Base-by-base conservation (phyloP, 1,140 invertebrate species). In the Drosophila ironensis region DNA sequence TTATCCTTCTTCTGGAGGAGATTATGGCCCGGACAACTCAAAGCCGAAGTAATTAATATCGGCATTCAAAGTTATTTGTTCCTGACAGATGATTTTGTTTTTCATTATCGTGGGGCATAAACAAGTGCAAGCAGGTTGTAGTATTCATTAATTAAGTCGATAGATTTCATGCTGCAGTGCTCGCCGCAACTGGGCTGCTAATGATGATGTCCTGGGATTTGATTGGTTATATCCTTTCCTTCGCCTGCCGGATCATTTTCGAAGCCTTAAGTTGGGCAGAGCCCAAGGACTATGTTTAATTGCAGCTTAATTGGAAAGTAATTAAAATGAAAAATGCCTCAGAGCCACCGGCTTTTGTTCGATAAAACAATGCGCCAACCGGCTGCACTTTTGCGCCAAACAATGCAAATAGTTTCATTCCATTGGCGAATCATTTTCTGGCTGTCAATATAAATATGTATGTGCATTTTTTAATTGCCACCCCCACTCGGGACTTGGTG, bases 321-420 rank as follows among this genome's bases (percentile, higher is more conserved):
- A 84, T 86, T 84, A 84, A 84, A 86, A 74, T 78, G 69, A 61
- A 74, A 74, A 73, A 74, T 67, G 40, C 64, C 57, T 77, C 61
- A 44, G 61, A 61, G 51, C 41, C 38, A n/a, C 11, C 4, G 25
- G 5, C 67, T 51, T 60, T 82, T 82, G 50, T 82, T 40, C 8
- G 1, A 8, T 17, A 1, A 11, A 40, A 71, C 45, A 52, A 52
- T 27, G 24, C n/a, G n/a, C 6, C 8, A 22, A 3, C 6, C 14
- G n/a, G 9, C 22, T 20, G 7, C 19, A 50, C 42, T 33, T 9
- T 20, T 12, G 14, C 37, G 9, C 3, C 35, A 20, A 63, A 75
- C 59, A 61, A 70, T 44, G 35, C n/a, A 35, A 16, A 53, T 72
- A 57, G 16, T 38, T 63, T 47, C 2, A 12, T 17, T 20, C 7